Evolutionary conservation across 1,140 invertebrate genomes (phyloP), one percentile per base, ranked within the genome.

Genomic region (Drosophila nebulosa): DNA sequence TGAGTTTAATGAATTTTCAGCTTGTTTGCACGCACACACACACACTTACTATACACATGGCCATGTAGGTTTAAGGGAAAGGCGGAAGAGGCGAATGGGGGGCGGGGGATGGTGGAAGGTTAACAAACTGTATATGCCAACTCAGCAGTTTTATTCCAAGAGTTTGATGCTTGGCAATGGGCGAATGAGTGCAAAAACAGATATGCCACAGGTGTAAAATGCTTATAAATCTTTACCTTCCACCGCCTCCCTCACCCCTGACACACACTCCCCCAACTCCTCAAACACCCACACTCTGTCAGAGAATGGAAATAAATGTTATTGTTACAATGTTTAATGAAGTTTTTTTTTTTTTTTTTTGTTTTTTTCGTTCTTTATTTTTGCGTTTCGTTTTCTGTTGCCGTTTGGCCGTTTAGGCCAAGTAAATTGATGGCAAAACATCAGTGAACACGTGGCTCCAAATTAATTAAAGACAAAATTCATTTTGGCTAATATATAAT

Each of bases 1-100:
- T 10, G 64, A 71, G 81, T 86, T 86, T 86, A 86, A 86, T 86
- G 81, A 86, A 86, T 86, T 86, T 86, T 80, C 74, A 86, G 81
- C 78, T 86, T 86, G 77, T 86, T 85, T 80, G 77, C 80, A 70
- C 70, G 73, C 80, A 77, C 32, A 64, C 32, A 64, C 39, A 46
- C 39, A 16, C 39, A 55, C 30, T 36, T 24, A 14, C 42, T 9
- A 42, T 18, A 46, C 68, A 63, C 21, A 56, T 46, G 32, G 22
- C n/a, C 36, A 59, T 1, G 55, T 16, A 52, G n/a, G 22, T 5
- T 3, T 3, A 26, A 4, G 24, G 24, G 24, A 26, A 26, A 26
- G 24, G 24, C 2, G 24, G 24, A 4, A 4, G 2, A 27, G 36
- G 1, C 7, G 35, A 4, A 12, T 9, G 30, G 26, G 21, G 12